Base-by-base conservation (phyloP, 2,113 vertebrate species). In the Anas platyrhynchos region DNA sequence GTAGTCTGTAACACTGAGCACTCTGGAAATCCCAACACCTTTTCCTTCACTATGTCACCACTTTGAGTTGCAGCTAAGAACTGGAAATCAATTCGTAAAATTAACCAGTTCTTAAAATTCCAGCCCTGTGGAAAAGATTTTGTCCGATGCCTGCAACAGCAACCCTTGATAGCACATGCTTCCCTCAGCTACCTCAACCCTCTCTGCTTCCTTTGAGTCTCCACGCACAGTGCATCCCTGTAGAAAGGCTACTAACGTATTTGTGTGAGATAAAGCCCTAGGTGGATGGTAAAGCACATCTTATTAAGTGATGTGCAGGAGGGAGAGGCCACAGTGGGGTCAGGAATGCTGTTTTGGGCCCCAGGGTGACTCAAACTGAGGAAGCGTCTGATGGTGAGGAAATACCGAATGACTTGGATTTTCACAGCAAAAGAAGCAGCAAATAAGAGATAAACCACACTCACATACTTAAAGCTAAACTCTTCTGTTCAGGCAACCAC, bases 221-320 rank as follows among this genome's bases (percentile, higher is more conserved):
- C 48, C 62, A 25, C 0, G 1, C 16, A 9, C 2, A 3, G 7
- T 6, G 27, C 67, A 38, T 50, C 38, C 4, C 15, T 68, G 8
- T 6, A 71, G 59, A 69, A 63, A n/a, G 8, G 43, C 34, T 80
- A 36, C 9, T 22, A 38, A 21, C 34, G 25, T 32, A 0, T 23
- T 32, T 2, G 6, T 27, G 9, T 11, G 31, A 68, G 56, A 29
- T 46, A 48, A 6, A 9, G 29, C 48, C 22, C 3, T 0, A 4
- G 25, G n/a, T 0, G 23, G 43, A 32, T 13, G 46, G 50, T 4
- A 48, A 32, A 3, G 31, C 27, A 55, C 8, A 3, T 48, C 72
- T 61, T 11, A 14, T 29, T 56, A 58, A n/a, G 2, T 4, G 44
- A 11, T 12, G 41, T 62, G 50, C 61, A 61, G 61, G 61, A 58